Evolutionary conservation across 2,113 vertebrate genomes (phyloP), one percentile per base, ranked within the genome.

Genomic region (Laterallus jamaicensis): DNA sequence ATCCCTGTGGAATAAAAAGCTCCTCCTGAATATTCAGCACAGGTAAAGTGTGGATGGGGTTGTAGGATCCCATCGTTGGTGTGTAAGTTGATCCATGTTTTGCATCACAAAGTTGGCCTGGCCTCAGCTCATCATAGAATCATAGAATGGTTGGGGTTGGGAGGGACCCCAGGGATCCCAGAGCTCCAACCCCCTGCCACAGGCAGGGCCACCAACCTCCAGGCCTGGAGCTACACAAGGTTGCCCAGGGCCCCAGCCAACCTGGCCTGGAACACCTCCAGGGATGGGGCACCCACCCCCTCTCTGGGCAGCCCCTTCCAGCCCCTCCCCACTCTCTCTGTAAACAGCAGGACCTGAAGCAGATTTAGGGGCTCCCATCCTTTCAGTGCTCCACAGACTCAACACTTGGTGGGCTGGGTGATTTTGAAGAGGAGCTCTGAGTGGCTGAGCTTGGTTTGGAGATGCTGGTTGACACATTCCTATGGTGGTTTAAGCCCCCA

Each of bases 41-140:
- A 88, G 93, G 91, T 75, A 25, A 67, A 31, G 5, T 0, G 6
- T 28, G 67, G 26, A 4, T 0, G 3, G 63, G 11, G 40, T 1
- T 9, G n/a, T 8, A 77, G 42, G n/a, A 21, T 31, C 10, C 70
- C 44, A 47, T 19, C 44, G 17, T 47, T 19, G 17, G 32, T 15
- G 50, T 54, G 82, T 42, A 28, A 68, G 6, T 8, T 10, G 49
- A 22, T 25, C 12, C 22, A 12, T 7, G 4, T 58, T 55, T 47
- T 21, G 35, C 19, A 9, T 17, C 39, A 28, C 5, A 19, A 21
- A 49, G 15, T 15, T 66, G 63, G 42, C 50, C 68, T 19, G 47
- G 1, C 7, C 6, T 28, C 4, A 47, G 44, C 17, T 47, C 42
- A 44, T 17, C 42, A 44, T 44, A 44, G 42, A 47, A 18, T 47